These are phyloP conservation scores for Tenthredo distinguenda DNA, from an alignment of 2,888 invertebrate genomes.

Conservation along the genomic window DNA sequence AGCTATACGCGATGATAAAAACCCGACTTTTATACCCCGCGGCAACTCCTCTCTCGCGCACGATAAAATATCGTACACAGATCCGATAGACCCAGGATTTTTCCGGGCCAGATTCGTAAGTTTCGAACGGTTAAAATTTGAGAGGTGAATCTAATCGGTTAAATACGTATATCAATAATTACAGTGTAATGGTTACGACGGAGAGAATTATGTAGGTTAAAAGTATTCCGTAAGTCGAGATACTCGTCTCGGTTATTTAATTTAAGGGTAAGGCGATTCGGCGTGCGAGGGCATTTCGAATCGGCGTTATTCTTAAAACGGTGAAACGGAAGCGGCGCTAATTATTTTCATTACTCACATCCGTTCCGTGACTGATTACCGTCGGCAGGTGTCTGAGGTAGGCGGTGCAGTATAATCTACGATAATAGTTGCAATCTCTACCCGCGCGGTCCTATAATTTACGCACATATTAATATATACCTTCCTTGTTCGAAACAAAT, in stretches of 20 bases:
- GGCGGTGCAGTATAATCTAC: constrained; percentile 22
- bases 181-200: neutral
- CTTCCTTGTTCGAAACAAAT: neutral
- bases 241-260: constrained; percentile 1
- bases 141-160: neutral
- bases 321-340: constrained; percentile 49
- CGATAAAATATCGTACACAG: neutral
- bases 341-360: constrained; percentile 51
- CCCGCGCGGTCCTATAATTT: neutral
- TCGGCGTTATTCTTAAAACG: constrained; percentile 43
- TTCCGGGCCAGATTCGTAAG: too few species aligned
- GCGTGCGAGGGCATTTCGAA: constrained; percentile 38
- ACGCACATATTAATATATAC: neutral
- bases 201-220: neutral
- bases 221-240: neutral
- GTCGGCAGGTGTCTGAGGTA: constrained; percentile 46
- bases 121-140: too few species aligned
- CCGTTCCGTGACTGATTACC: constrained; percentile 50
- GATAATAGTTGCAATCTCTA: constrained; percentile 13
- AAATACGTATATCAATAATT: neutral
- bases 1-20: neutral
- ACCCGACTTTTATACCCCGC: neutral
- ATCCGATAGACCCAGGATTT: neutral
- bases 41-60: neutral
- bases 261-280: constrained; percentile 14